A percentile compares a stretch with the other conserved stretches of the same genome.
phyloP scores from a whole-genome alignment of 2,888 invertebrate species.

The Cheilosia grossa region DNA sequence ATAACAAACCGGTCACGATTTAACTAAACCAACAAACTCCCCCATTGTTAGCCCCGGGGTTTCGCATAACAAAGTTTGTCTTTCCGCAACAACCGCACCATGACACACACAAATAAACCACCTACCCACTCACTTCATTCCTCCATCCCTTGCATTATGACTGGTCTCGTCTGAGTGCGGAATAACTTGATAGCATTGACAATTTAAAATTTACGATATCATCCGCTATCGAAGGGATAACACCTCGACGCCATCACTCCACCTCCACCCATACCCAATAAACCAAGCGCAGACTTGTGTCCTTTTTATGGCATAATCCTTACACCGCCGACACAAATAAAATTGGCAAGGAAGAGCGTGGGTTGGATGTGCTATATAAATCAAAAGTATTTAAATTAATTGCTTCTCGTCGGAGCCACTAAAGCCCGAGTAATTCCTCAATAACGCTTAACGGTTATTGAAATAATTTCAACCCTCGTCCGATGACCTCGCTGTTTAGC shows the following conservation, averaged over 20 bases:
- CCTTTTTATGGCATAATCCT: conserved; percentile 46
- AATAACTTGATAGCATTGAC: conserved; percentile 66
- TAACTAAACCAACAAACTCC: conserved; percentile 19
- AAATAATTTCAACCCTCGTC: conserved; percentile 39
- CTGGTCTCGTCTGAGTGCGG: conserved; percentile 43
- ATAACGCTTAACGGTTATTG: conserved; percentile 50
- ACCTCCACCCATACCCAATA: too few relatives aligned
- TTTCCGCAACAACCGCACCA: neutral
- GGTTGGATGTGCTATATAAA: conserved; percentile 34
- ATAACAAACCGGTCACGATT: neutral
- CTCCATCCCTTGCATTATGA: conserved; percentile 40
- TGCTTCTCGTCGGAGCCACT: conserved; percentile 39
- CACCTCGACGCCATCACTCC: conserved; percentile 16
- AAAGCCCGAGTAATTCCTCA: conserved; percentile 38
- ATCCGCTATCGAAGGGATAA: conserved; percentile 49
- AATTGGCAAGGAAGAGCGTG: too few relatives aligned
- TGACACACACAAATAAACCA: neutral
- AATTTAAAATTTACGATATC: conserved; percentile 67
- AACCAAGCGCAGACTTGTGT: conserved; percentile 38
- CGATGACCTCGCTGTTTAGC: conserved; percentile 21
- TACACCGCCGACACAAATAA: neutral
- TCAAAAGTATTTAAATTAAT: conserved; percentile 67
- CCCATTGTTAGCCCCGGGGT: neutral
- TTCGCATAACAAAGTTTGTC: conserved; percentile 4
- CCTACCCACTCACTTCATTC: neutral